Evolutionary conservation across 2,113 vertebrate species (phyloP), one percentile per base, ranked within the genome.

Genomic region (Arizona elegans): DNA sequence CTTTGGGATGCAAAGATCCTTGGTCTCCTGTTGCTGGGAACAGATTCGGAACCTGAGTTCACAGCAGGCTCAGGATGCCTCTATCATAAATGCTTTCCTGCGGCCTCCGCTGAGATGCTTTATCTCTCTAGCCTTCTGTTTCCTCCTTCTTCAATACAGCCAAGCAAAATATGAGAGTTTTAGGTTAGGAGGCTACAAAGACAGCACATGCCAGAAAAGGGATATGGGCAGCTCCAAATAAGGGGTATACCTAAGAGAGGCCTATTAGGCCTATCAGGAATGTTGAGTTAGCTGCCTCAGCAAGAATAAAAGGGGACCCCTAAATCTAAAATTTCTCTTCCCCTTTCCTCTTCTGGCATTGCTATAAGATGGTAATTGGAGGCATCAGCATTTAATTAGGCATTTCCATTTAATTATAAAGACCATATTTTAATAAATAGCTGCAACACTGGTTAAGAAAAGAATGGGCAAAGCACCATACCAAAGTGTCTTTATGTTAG

Each of bases 71-170:
- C 94, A 94, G 97, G 97, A 98, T 97, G 96, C 17, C 0, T 93
- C 95, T 90, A 93, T 97, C 94, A 88, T 23, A 29, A 90, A 47
- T 26, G 87, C 95, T 95, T 96, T 98, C 97, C 98, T 98, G 98
- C 96, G 6, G 2, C 94, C 92, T 96, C 19, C 12, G 89, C 90
- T 8, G 94, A 96, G 93, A 93, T 12, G 26, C 91, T 95, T 96
- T 96, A 97, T 98, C 98, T 98, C 93, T 59, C 92, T 90, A 96
- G 96, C 89, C 97, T 97, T 97, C 97, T 98, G 98, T 97, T 97
- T 98, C 98, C 98, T 97, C 95, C 96, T 96, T 95, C 86, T 94
- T 94, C 24, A 29, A 50, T 59, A 92, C 91, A 0, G 96, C 97
- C 97, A 97, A 97, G 93, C 58, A 94, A 97, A 98, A 97, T 93